phyloP scores from a whole-genome alignment of 1,140 invertebrate species.

The Drosophila lini region DNA sequence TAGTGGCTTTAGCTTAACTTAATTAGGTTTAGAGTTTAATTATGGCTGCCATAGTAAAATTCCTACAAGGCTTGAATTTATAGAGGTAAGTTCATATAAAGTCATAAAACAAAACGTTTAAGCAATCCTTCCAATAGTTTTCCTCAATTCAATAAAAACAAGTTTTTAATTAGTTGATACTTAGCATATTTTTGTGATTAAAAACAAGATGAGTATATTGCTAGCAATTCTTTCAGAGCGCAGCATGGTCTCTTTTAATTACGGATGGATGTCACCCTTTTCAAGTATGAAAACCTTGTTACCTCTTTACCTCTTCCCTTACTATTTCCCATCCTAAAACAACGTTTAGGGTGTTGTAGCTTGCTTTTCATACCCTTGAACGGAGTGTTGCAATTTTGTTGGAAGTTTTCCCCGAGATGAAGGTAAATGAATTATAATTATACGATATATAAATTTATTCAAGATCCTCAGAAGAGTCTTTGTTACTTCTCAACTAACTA shows the following conservation, averaged over 20 bases:
- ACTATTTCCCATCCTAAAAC: slow-evolving; percentile 7
- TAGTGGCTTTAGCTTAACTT: no score
- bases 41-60: no score
- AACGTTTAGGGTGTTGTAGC: slow-evolving; percentile 12
- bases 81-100: background rate
- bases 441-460: background rate
- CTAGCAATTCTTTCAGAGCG: slow-evolving; percentile 18
- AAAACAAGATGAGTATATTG: slow-evolving; percentile 2
- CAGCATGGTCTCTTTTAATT: slow-evolving; percentile 71
- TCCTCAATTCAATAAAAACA: background rate
- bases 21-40: no score
- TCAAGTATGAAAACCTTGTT: slow-evolving; percentile 5
- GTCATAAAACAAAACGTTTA: background rate
- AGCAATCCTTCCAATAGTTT: background rate
- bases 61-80: background rate
- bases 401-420: background rate
- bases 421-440: background rate
- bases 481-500: background rate
- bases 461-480: background rate
- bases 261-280: slow-evolving; percentile 33
- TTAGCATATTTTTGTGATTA: slow-evolving; percentile 9
- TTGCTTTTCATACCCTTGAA: background rate
- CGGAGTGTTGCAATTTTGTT: background rate
- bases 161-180: background rate
- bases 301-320: slow-evolving; percentile 13